phyloP scores from a whole-genome alignment of 2,888 invertebrate genomes.

The Plebejus melissa region DNA sequence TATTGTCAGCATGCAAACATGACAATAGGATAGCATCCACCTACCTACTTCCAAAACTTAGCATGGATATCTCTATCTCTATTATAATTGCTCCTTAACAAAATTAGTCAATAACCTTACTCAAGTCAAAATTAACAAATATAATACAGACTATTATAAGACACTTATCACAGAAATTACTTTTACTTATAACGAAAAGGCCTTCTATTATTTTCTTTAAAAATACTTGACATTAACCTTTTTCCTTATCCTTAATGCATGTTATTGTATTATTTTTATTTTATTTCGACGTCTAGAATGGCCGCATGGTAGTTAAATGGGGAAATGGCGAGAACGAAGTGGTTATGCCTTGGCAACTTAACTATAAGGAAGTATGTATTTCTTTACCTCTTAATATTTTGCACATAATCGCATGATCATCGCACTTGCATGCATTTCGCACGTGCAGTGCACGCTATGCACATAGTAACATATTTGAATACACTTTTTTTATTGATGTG shows the following conservation, averaged over 20 bases:
- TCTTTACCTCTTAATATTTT: conserved; percentile 43
- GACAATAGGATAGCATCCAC: too few species aligned
- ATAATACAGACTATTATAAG: background rate
- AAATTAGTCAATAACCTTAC: conserved; percentile 8
- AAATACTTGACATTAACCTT: conserved; percentile 11
- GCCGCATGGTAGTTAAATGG: conserved; percentile 79
- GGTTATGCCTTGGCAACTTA: conserved; percentile 75
- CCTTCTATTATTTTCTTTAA: background rate
- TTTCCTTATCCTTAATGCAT: conserved; percentile 47
- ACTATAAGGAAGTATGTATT: conserved; percentile 66
- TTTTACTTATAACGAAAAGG: background rate
- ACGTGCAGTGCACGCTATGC: conserved; percentile 12
- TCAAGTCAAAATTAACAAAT: conserved; percentile 4
- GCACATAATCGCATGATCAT: conserved; percentile 22
- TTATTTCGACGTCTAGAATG: conserved; percentile 71
- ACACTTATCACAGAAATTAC: background rate
- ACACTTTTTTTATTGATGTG: background rate
- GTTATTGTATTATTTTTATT: conserved; percentile 59
- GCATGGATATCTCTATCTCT: conserved; percentile 1
- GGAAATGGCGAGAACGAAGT: conserved; percentile 72
- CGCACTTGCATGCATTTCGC: conserved; percentile 30
- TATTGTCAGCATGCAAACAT: too few species aligned
- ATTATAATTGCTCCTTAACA: conserved; percentile 13
- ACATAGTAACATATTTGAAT: background rate
- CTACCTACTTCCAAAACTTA: background rate